These are phyloP conservation scores for Labrus mixtus DNA, from an alignment of 2,113 vertebrate genomes.

Conservation along the genomic window DNA sequence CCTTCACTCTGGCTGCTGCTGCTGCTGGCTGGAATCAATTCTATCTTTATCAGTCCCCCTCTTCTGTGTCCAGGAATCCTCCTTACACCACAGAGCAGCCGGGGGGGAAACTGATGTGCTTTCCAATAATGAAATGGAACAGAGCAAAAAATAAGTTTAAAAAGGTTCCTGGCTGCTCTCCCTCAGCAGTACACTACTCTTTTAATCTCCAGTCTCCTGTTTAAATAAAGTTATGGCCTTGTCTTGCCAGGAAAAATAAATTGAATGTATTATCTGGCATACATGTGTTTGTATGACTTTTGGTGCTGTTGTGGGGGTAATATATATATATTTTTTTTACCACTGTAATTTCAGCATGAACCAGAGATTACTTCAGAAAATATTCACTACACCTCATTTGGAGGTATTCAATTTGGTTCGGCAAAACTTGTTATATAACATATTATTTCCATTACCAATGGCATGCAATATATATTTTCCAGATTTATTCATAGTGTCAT, in stretches of 20 bases:
- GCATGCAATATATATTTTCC: neutral
- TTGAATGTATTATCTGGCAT: conserved; percentile 19
- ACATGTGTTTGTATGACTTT: neutral
- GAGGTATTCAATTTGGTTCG: neutral
- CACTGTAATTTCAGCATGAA: neutral
- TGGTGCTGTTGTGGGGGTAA: neutral
- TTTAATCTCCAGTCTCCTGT: conserved; percentile 76
- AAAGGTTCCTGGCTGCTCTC: conserved; percentile 75
- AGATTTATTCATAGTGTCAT: neutral
- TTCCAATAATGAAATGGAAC: conserved; percentile 87
- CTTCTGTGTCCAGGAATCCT: conserved; percentile 83
- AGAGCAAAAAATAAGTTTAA: conserved; percentile 83
- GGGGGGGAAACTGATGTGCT: conserved; percentile 80
- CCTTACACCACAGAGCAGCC: conserved; percentile 72
- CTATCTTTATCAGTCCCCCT: conserved; percentile 85
- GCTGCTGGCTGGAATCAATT: conserved; percentile 86
- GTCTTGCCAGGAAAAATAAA: conserved; percentile 33
- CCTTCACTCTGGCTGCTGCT: conserved; percentile 68
- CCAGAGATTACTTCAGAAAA: neutral
- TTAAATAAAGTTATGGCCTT: conserved; percentile 59
- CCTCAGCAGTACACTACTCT: conserved; percentile 59
- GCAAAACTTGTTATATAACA: conserved; percentile 3
- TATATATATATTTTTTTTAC: too few species aligned
- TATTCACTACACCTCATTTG: neutral
- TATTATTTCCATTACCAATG: neutral